Percentiles rank a stretch among this genome's conserved stretches.
These are phyloP conservation scores for Antechinus stuartii DNA, from an alignment of 2,113 vertebrate genomes.

Conservation along the genomic window DNA sequence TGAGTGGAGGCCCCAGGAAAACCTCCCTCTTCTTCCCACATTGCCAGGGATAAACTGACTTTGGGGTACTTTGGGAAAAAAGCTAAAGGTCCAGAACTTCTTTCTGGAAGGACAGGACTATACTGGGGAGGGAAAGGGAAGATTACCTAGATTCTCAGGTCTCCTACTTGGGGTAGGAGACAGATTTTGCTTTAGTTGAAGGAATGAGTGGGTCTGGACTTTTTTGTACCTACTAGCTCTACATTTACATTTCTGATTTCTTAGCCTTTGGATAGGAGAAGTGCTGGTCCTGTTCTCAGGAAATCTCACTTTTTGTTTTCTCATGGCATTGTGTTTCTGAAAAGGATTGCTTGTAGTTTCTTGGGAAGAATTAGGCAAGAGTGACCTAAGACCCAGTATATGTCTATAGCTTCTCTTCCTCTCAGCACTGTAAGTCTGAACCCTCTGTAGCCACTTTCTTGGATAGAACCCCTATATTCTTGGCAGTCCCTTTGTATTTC, in stretches of 20 bases:
- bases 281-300: not conserved
- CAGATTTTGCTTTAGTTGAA: not conserved
- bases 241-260: not conserved
- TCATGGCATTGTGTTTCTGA: not conserved
- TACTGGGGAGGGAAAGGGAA: not conserved
- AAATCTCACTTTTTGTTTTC: not conserved
- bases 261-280: not conserved
- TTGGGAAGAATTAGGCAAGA: not conserved
- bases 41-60: not conserved
- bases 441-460: not conserved
- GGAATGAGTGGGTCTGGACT: not conserved
- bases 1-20: not conserved
- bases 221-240: not conserved
- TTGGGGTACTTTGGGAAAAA: not conserved
- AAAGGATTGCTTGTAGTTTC: not conserved
- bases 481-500: not conserved
- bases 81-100: not conserved
- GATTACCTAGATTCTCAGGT: not conserved
- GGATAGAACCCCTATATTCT: not conserved
- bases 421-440: not conserved
- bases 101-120: not conserved
- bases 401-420: not conserved
- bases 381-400: not conserved
- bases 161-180: not conserved
- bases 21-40: not conserved